Conservation (phyloP, 2,888 invertebrate genomes). For the Mylabris sibirica region DNA sequence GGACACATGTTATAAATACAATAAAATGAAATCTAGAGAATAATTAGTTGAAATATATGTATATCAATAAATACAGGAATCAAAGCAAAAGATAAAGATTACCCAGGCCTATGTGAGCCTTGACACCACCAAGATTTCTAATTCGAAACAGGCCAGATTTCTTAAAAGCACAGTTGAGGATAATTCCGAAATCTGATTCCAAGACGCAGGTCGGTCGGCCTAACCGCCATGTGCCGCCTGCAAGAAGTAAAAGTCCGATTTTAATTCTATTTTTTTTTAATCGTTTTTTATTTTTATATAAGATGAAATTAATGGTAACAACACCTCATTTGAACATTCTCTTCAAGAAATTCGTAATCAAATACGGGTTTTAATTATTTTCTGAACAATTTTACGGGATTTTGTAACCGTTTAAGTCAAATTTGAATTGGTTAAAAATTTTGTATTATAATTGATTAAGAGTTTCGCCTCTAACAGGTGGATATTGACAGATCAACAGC, state of each 20-base stretch:
- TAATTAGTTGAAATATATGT: slow-evolving; percentile 12
- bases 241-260: slow-evolving; percentile 57
- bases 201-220: slow-evolving; percentile 83
- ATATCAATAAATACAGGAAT: slow-evolving; percentile 1
- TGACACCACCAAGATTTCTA: slow-evolving; percentile 88
- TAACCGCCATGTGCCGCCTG: slow-evolving; percentile 68
- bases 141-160: slow-evolving; percentile 90
- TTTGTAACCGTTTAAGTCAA: background rate
- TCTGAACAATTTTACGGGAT: too few relatives aligned
- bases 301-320: background rate
- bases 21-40: background rate
- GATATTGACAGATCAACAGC: background rate
- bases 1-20: background rate
- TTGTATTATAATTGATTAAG: background rate
- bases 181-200: slow-evolving; percentile 89
- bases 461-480: background rate
- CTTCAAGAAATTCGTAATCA: too few relatives aligned
- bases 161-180: slow-evolving; percentile 91
- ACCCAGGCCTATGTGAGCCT: slow-evolving; percentile 91
- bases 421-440: background rate
- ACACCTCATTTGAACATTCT: background rate
- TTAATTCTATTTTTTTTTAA: slow-evolving; percentile 23
- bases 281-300: background rate
- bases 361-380: too few relatives aligned
- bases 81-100: slow-evolving; percentile 58